Percentiles rank a stretch among this genome's conserved stretches.
Conservation (phyloP, 2,113 vertebrate species). For the Gallinago undulata region DNA sequence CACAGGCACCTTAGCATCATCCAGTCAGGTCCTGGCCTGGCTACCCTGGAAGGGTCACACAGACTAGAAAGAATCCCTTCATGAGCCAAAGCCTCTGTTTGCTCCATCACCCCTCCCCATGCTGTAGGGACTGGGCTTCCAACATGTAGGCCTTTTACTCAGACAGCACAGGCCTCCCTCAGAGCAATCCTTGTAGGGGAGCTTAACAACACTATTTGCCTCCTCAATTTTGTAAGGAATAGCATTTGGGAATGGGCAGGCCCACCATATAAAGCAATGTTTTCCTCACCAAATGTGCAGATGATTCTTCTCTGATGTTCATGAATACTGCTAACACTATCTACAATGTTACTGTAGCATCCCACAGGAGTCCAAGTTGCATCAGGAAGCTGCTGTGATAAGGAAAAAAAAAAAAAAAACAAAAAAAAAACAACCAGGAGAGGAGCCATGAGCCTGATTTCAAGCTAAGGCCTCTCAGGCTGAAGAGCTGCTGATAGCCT, state of each 20-base stretch:
- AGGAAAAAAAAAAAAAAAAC: background rate
- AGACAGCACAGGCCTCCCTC: background rate
- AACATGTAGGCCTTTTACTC: background rate
- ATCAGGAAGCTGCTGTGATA: background rate
- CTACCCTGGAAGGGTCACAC: background rate
- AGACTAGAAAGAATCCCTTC: background rate
- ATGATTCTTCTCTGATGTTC: background rate
- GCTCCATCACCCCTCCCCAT: rapidly evolving
- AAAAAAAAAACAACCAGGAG: background rate
- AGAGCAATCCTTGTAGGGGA: background rate
- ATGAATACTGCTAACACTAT: background rate
- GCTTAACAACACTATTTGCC: background rate
- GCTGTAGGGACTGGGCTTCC: background rate
- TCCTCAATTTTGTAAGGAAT: background rate
- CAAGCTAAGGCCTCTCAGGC: background rate
- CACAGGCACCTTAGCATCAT: background rate
- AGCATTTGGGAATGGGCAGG: background rate
- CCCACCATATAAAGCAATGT: background rate
- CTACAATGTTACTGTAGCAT: background rate
- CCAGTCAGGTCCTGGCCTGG: background rate
- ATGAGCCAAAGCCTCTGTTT: background rate
- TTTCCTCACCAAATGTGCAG: background rate
- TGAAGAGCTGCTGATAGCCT: background rate
- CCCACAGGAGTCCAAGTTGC: background rate
- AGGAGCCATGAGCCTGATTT: background rate